These are phyloP conservation scores for Fistularia commersonii DNA, from an alignment of 2,797 vertebrate genomes.

Conservation along the genomic window DNA sequence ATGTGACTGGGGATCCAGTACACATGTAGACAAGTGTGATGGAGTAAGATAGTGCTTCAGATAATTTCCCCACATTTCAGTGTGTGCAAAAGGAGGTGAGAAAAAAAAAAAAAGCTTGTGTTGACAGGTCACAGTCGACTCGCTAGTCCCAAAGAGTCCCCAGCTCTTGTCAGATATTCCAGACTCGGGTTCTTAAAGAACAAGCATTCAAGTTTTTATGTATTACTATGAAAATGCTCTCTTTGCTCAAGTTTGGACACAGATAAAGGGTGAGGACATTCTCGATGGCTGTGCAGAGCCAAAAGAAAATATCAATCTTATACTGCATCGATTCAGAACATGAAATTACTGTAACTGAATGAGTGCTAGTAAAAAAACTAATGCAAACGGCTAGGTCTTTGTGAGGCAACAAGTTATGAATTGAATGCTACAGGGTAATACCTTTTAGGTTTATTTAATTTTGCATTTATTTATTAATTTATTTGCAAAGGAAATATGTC, in stretches of 20 bases:
- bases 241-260: constrained; percentile 20
- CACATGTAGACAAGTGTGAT: constrained; percentile 25
- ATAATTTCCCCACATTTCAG: constrained; percentile 68
- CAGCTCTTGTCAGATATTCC: constrained; percentile 57
- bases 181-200: constrained; percentile 50
- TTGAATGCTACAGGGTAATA: not conserved
- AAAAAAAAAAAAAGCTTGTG: constrained; percentile 27
- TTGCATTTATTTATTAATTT: not conserved
- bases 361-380: not conserved
- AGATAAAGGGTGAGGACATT: constrained; percentile 9
- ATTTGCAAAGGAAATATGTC: constrained; percentile 27
- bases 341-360: not conserved
- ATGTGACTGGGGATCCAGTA: constrained; percentile 13
- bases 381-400: not conserved
- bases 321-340: too few species aligned
- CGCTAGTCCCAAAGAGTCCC: constrained; percentile 52
- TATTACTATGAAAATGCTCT: constrained; percentile 10
- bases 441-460: not conserved
- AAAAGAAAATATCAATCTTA: too few species aligned
- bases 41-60: constrained; percentile 53
- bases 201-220: constrained; percentile 8
- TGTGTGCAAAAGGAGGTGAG: constrained; percentile 54
- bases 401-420: constrained; percentile 8
- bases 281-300: not conserved
- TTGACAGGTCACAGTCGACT: constrained; percentile 71